phyloP scores from a whole-genome alignment of 2,113 vertebrate genomes.

The Origma solitaria region DNA sequence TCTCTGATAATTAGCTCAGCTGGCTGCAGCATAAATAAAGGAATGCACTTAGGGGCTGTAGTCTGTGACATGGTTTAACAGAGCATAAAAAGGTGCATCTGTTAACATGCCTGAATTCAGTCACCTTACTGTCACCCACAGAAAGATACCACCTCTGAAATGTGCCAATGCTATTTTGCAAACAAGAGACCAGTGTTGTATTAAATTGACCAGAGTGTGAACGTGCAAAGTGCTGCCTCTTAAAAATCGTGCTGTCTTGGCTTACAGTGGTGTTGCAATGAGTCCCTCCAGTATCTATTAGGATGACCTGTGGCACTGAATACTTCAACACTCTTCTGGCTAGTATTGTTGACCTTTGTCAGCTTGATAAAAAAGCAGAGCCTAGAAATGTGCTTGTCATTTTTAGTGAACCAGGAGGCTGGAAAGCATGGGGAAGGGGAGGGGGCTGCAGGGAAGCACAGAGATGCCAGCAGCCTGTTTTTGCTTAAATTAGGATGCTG shows the following conservation, averaged over 20 bases:
- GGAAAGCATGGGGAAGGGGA: background rate
- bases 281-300: slow-evolving; percentile 73
- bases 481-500: slow-evolving; percentile 48
- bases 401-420: slow-evolving; percentile 53
- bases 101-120: slow-evolving; percentile 66
- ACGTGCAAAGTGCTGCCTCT: slow-evolving; percentile 60
- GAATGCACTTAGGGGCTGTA: slow-evolving; percentile 68
- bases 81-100: slow-evolving; percentile 75
- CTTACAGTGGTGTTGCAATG: slow-evolving; percentile 63
- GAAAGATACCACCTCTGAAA: slow-evolving; percentile 61
- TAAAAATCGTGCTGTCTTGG: slow-evolving; percentile 57
- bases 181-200: slow-evolving; percentile 64
- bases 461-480: slow-evolving; percentile 20
- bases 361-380: slow-evolving; percentile 76
- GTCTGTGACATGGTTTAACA: slow-evolving; percentile 73
- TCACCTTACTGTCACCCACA: slow-evolving; percentile 66
- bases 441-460: slow-evolving; percentile 15
- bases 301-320: slow-evolving; percentile 76
- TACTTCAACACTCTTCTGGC: slow-evolving; percentile 73
- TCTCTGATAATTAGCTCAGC: slow-evolving; percentile 73
- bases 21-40: slow-evolving; percentile 68
- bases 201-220: slow-evolving; percentile 68
- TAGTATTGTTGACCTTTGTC: slow-evolving; percentile 88
- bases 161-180: slow-evolving; percentile 59
- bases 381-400: slow-evolving; percentile 50